Evolutionary conservation across 2,797 vertebrate genomes (phyloP).

Genomic region (Danio albolineatus): DNA sequence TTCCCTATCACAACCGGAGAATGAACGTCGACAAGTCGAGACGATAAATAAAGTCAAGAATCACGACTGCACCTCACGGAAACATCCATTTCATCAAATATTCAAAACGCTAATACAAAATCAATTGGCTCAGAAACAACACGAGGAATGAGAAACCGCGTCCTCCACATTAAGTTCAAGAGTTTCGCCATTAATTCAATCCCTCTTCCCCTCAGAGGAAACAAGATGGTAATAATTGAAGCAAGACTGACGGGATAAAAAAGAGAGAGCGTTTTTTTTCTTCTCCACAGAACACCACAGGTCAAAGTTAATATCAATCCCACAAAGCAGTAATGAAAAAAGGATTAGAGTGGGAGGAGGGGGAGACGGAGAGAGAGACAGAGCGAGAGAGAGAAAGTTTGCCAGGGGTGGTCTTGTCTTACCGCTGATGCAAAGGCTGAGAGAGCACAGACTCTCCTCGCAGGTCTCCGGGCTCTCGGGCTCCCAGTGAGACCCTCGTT

Average conservation of each 20-base stretch:
- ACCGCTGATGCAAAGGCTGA: constrained; percentile 86
- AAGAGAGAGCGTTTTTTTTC: not conserved
- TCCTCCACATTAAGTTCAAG: constrained; percentile 38
- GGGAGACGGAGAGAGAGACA: constrained; percentile 19
- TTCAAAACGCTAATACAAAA: constrained; percentile 44
- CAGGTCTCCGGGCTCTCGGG: constrained; percentile 83
- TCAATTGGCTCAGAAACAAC: constrained; percentile 41
- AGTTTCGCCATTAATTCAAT: constrained; percentile 53
- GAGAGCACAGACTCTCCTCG: constrained; percentile 82
- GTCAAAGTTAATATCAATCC: constrained; percentile 48
- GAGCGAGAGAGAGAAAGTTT: constrained; percentile 58
- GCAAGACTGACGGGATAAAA: constrained; percentile 10
- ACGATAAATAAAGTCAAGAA: not conserved
- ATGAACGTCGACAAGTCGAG: not conserved
- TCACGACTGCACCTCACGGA: constrained; percentile 9
- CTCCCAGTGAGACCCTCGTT: constrained; percentile 76
- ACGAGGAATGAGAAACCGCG: constrained; percentile 22
- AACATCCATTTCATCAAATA: constrained; percentile 47
- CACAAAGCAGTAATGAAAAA: constrained; percentile 35
- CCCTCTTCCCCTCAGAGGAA: constrained; percentile 25
- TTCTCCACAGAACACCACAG: constrained; percentile 28
- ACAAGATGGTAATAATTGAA: constrained; percentile 51
- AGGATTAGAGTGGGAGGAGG: constrained; percentile 24
- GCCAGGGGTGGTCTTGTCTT: constrained; percentile 67
- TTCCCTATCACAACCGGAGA: not conserved